These are phyloP conservation scores for Nyctibius bracteatus DNA, from an alignment of 2,113 vertebrate genomes.

Conservation along the genomic window DNA sequence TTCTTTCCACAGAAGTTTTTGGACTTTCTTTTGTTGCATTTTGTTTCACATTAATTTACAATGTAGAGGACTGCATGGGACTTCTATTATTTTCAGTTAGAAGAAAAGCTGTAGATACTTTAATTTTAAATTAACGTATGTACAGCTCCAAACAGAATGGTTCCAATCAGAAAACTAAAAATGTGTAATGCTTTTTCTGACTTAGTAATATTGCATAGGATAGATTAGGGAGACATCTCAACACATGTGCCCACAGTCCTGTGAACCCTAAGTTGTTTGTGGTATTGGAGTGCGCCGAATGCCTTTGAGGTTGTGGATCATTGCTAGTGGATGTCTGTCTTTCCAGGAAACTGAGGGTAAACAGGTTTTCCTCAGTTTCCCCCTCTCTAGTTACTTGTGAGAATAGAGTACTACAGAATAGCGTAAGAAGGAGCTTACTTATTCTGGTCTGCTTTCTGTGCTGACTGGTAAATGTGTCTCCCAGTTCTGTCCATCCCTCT, in stretches of 20 bases:
- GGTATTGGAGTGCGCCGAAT: background rate
- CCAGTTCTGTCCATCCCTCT: background rate
- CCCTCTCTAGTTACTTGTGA: background rate
- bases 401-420: background rate
- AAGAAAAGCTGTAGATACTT: background rate
- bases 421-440: background rate
- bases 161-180: background rate
- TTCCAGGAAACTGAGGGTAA: background rate
- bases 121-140: background rate
- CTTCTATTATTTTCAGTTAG: background rate
- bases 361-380: background rate
- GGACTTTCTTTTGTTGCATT: background rate
- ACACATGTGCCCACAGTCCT: background rate
- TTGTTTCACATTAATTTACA: background rate
- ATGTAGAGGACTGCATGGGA: background rate
- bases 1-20: background rate
- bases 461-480: background rate
- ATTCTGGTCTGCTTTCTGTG: background rate
- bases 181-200: background rate
- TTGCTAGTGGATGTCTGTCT: background rate
- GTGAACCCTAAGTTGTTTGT: background rate
- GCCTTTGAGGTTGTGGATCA: background rate
- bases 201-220: background rate
- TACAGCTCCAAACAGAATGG: background rate
- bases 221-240: background rate